Conservation (phyloP, 2,113 vertebrate genomes). For the Diphyllodes magnificus region DNA sequence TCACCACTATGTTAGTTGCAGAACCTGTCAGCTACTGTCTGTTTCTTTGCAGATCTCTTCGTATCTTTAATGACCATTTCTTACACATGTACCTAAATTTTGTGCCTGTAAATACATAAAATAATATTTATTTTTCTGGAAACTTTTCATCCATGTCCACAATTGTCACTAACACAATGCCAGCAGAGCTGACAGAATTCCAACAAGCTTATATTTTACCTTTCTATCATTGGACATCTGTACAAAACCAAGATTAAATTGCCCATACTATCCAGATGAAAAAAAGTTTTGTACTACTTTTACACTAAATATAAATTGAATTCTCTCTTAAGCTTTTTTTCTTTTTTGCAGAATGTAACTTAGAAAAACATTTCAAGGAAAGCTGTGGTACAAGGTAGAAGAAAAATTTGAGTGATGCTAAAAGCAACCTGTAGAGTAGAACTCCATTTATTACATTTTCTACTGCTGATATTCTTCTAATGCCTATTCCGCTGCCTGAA, state of each 20-base stretch:
- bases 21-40: neutral
- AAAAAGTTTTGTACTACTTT: neutral
- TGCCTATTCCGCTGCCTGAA: neutral
- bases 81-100: neutral
- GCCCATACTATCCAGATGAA: neutral
- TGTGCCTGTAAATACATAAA: neutral
- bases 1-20: neutral
- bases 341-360: neutral
- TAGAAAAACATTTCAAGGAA: neutral
- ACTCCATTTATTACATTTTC: neutral
- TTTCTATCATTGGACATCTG: neutral
- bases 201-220: neutral
- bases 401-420: neutral
- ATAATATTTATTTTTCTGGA: neutral
- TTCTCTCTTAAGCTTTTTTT: neutral
- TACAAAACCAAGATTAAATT: neutral
- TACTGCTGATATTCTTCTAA: neutral
- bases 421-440: neutral
- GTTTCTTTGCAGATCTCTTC: neutral
- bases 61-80: neutral
- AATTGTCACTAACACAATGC: neutral
- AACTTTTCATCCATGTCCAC: neutral
- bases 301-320: neutral
- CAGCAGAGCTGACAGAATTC: neutral
- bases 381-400: neutral